phyloP scores from a whole-genome alignment of 2,113 vertebrate species.

The Gnathonemus longibarbis region DNA sequence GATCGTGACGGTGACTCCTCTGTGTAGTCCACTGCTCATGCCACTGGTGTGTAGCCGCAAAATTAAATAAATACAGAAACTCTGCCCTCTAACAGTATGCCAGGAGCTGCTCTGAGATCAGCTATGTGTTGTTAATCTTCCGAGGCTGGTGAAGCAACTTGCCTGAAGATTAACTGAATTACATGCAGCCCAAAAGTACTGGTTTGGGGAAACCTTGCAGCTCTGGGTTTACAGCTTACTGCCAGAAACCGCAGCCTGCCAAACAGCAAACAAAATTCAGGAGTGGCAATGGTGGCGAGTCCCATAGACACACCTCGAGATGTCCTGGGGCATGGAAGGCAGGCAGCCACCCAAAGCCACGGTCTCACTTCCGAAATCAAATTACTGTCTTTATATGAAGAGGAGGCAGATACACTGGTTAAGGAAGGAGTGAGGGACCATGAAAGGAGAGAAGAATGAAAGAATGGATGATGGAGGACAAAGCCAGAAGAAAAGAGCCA shows the following conservation, averaged over 20 bases:
- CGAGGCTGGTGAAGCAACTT: neutral
- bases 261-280: neutral
- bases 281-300: neutral
- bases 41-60: neutral
- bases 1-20: neutral
- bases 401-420: neutral
- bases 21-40: neutral
- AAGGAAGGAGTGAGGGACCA: neutral
- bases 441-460: conserved; percentile 20
- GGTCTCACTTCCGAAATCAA: neutral
- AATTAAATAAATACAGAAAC: neutral
- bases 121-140: neutral
- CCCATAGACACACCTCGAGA: neutral
- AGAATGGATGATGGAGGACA: neutral
- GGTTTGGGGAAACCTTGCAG: neutral
- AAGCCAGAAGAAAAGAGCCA: neutral
- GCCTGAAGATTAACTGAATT: neutral
- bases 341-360: neutral
- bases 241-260: neutral
- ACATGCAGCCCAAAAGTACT: neutral
- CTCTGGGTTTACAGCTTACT: neutral
- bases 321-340: neutral
- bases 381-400: neutral
- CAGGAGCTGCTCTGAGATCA: neutral
- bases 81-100: neutral